Evolutionary conservation across 2,797 vertebrate genomes (phyloP).

Genomic region (Acipenser transmontanus): DNA sequence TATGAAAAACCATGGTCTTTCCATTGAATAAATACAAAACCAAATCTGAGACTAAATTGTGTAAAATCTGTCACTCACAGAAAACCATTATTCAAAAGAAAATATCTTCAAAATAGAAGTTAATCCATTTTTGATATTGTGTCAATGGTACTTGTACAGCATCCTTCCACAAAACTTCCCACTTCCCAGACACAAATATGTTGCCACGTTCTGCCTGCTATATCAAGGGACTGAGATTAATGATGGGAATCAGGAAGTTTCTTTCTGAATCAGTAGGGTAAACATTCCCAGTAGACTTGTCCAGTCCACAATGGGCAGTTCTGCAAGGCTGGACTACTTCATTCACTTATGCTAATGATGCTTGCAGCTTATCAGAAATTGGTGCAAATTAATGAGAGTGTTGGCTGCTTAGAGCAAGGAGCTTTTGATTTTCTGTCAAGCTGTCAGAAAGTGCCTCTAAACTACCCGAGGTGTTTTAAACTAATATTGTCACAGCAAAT

Average conservation of each 20-base stretch:
- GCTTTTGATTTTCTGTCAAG: slow-evolving; percentile 15
- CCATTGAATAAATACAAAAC: too few relatives aligned
- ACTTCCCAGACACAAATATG: too few relatives aligned
- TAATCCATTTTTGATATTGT: too few relatives aligned
- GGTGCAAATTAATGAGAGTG: slow-evolving; percentile 12
- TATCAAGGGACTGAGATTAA: neutral
- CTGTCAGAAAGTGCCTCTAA: slow-evolving; percentile 10
- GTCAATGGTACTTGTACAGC: too few relatives aligned
- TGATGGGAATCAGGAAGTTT: neutral
- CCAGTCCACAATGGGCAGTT: neutral
- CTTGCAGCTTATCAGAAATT: slow-evolving; percentile 13
- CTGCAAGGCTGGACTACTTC: slow-evolving; percentile 3
- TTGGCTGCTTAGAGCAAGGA: slow-evolving; percentile 2
- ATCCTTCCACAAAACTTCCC: too few relatives aligned
- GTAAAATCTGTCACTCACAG: too few relatives aligned
- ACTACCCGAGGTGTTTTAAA: slow-evolving; percentile 6
- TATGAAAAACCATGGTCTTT: neutral
- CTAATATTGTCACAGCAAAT: slow-evolving; percentile 8
- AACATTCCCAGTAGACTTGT: slow-evolving; percentile 2
- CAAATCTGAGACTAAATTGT: too few relatives aligned
- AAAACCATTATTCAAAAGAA: too few relatives aligned
- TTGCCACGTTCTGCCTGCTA: neutral
- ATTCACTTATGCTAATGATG: slow-evolving; percentile 10
- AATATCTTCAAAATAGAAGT: too few relatives aligned
- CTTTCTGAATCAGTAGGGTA: neutral